Percentiles rank a stretch among this genome's conserved stretches.
phyloP scores from a whole-genome alignment of 2,888 invertebrate genomes.

The Magallana nippona region DNA sequence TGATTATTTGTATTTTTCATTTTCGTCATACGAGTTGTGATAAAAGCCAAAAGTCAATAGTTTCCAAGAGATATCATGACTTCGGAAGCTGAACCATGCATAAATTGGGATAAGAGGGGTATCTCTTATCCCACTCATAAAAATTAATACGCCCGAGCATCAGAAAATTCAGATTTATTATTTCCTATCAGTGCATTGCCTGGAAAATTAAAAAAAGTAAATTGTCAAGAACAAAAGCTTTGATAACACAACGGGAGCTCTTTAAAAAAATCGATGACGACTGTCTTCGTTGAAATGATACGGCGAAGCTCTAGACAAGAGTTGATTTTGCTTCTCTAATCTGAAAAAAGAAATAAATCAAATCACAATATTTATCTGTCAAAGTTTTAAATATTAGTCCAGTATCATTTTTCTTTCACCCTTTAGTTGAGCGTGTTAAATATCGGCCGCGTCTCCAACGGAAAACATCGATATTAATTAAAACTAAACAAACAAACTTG shows the following conservation, averaged over 20 bases:
- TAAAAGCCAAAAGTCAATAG: constrained; percentile 10
- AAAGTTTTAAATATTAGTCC: constrained; percentile 22
- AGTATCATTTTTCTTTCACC: constrained; percentile 7
- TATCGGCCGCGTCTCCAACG: neutral
- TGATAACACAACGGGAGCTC: constrained; percentile 2
- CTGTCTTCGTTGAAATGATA: constrained; percentile 23
- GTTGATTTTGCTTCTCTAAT: neutral
- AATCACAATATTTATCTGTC: neutral
- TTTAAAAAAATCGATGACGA: neutral
- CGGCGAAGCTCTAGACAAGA: neutral
- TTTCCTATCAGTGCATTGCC: constrained; percentile 9
- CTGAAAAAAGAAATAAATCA: constrained; percentile 1
- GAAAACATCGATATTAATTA: constrained; percentile 33
- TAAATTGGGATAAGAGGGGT: neutral
- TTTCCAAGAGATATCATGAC: constrained; percentile 1
- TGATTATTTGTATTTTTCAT: neutral
- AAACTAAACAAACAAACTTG: constrained; percentile 1
- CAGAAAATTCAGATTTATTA: constrained; percentile 16
- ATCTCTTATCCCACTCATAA: constrained; percentile 9
- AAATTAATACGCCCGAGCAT: neutral
- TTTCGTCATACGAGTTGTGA: neutral
- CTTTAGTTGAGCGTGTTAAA: neutral
- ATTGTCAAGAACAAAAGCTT: constrained; percentile 3
- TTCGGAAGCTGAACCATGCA: neutral
- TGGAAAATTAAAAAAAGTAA: constrained; percentile 30